A percentile compares a stretch with the other conserved stretches of the same genome.
Conservation (phyloP, 2,888 invertebrate genomes). For the Panorpa germanica region DNA sequence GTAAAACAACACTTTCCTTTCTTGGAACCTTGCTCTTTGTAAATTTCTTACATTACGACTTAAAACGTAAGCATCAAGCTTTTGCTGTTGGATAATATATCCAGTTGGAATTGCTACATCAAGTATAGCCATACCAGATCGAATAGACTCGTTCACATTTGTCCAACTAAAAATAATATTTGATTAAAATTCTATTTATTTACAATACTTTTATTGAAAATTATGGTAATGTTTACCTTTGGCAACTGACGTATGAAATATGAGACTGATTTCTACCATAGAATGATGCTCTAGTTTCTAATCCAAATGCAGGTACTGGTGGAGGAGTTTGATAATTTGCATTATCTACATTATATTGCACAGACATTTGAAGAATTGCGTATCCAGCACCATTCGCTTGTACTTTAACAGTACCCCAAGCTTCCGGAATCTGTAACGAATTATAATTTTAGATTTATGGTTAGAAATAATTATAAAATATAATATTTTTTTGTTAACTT, state of each 20-base stretch:
- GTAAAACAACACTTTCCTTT: constrained; percentile 76
- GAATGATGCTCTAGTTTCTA: constrained; percentile 54
- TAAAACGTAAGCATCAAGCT: constrained; percentile 66
- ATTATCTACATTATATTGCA: constrained; percentile 80
- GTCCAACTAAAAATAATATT: constrained; percentile 44
- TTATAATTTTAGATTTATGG: constrained; percentile 5
- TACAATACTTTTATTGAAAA: constrained; percentile 2
- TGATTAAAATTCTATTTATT: constrained; percentile 5
- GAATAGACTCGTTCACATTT: constrained; percentile 51
- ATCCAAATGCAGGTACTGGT: constrained; percentile 60
- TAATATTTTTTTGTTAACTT: constrained; percentile 12
- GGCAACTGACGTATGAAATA: constrained; percentile 70
- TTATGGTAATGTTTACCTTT: constrained; percentile 36
- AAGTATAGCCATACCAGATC: constrained; percentile 76
- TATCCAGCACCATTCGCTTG: constrained; percentile 87
- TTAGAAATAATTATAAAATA: not conserved
- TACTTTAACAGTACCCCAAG: constrained; percentile 88
- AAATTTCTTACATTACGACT: constrained; percentile 62
- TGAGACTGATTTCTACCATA: constrained; percentile 88
- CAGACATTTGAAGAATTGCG: constrained; percentile 83
- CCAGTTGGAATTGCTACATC: constrained; percentile 80
- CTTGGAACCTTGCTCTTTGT: constrained; percentile 65
- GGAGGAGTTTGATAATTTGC: constrained; percentile 69
- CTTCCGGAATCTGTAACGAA: constrained; percentile 57
- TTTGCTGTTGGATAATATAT: constrained; percentile 80